Conservation (phyloP, 2,888 invertebrate species). For the Scaptomyza reducta region DNA sequence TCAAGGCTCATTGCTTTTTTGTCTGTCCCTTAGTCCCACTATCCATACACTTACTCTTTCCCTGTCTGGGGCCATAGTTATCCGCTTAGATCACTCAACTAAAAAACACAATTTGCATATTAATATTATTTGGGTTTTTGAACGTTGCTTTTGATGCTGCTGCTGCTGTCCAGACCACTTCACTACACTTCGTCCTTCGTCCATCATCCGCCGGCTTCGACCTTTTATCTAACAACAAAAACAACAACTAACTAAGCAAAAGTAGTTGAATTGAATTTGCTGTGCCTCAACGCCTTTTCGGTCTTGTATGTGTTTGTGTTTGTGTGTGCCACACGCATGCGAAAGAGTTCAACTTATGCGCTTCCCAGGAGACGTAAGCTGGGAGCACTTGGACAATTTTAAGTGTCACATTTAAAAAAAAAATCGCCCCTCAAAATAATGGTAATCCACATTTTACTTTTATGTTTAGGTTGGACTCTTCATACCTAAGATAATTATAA, state of each 20-base stretch:
- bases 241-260: conserved; percentile 59
- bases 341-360: conserved; percentile 13
- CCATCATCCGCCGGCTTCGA: conserved; percentile 6
- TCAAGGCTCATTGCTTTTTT: conserved; percentile 33
- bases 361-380: conserved; percentile 22
- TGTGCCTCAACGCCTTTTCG: conserved; percentile 75
- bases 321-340: conserved; percentile 3
- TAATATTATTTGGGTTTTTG: conserved; percentile 80
- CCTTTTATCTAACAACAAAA: conserved; percentile 67
- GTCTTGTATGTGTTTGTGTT: conserved; percentile 32
- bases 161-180: conserved; percentile 9
- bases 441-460: conserved; percentile 24
- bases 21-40: conserved; percentile 16
- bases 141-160: conserved; percentile 17
- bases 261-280: conserved; percentile 78
- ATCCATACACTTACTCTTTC: background rate
- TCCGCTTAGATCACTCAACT: conserved; percentile 83
- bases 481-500: conserved; percentile 53
- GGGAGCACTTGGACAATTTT: conserved; percentile 35
- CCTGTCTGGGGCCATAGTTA: conserved; percentile 57
- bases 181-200: conserved; percentile 11
- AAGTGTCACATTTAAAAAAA: conserved; percentile 22
- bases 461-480: conserved; percentile 8
- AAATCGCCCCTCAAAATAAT: background rate
- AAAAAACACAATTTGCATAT: conserved; percentile 84